A percentile compares a stretch with the other conserved stretches of the same genome.
Evolutionary conservation across 2,113 vertebrate genomes (phyloP).

Genomic region (Drymodes brunneopygia): DNA sequence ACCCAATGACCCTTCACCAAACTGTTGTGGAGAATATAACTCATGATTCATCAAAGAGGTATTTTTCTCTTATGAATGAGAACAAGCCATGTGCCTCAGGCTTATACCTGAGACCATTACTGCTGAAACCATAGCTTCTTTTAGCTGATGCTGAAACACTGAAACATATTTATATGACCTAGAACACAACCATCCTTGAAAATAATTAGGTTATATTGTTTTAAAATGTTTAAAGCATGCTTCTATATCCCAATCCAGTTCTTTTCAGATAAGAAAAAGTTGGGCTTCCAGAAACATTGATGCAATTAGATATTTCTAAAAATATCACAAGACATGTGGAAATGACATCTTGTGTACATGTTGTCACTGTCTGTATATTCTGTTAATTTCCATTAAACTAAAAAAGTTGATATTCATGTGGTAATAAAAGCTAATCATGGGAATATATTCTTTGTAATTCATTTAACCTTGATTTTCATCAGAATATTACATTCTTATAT

Average conservation of each 20-base stretch:
- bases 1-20: neutral
- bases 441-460: neutral
- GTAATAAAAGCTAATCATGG: neutral
- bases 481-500: neutral
- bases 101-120: neutral
- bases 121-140: neutral
- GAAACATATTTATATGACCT: neutral
- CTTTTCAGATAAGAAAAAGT: neutral
- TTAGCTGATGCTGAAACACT: neutral
- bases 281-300: neutral
- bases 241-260: neutral
- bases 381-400: neutral
- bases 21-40: neutral
- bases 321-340: neutral
- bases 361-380: neutral
- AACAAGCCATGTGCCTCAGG: accelerated
- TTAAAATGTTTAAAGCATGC: neutral
- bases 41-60: neutral
- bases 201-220: neutral
- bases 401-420: neutral
- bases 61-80: neutral
- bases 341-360: neutral
- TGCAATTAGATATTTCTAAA: neutral
- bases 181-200: neutral
- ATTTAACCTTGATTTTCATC: neutral